Percentiles rank a stretch among this genome's conserved stretches.
Evolutionary conservation across 2,797 vertebrate species (phyloP).

Genomic region (Silurus aristotelis): DNA sequence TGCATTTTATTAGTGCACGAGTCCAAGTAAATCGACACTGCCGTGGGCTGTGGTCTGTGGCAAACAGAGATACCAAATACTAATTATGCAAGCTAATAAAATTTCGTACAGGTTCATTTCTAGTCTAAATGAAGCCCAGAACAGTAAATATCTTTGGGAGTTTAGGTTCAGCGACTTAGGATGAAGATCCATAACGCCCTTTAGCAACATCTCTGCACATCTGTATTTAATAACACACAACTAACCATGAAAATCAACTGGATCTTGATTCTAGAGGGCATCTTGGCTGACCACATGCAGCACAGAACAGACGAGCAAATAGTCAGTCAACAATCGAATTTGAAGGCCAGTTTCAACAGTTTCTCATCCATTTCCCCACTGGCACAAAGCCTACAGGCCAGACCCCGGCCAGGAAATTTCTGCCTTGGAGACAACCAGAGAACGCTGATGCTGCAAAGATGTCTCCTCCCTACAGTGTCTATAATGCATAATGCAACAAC

Average conservation of each 20-base stretch:
- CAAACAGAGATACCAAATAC: constrained; percentile 16
- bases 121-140: constrained; percentile 12
- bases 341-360: constrained; percentile 25
- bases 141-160: constrained; percentile 9
- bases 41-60: not conserved
- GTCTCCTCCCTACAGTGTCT: constrained; percentile 22
- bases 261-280: constrained; percentile 14
- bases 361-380: constrained; percentile 44
- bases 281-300: not conserved
- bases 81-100: constrained; percentile 26
- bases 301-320: constrained; percentile 6
- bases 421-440: constrained; percentile 21
- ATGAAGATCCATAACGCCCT: not conserved
- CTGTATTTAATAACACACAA: not conserved
- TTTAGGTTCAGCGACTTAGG: not conserved
- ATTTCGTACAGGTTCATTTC: constrained; percentile 12
- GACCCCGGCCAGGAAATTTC: constrained; percentile 34
- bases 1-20: not conserved
- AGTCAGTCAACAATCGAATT: constrained; percentile 27
- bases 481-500: constrained; percentile 31
- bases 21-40: constrained; percentile 9
- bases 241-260: constrained; percentile 20
- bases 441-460: constrained; percentile 44
- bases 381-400: constrained; percentile 46
- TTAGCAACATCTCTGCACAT: not conserved